Evolutionary conservation across 2,113 vertebrate species (phyloP).

Genomic region (Pterocles orientalis): DNA sequence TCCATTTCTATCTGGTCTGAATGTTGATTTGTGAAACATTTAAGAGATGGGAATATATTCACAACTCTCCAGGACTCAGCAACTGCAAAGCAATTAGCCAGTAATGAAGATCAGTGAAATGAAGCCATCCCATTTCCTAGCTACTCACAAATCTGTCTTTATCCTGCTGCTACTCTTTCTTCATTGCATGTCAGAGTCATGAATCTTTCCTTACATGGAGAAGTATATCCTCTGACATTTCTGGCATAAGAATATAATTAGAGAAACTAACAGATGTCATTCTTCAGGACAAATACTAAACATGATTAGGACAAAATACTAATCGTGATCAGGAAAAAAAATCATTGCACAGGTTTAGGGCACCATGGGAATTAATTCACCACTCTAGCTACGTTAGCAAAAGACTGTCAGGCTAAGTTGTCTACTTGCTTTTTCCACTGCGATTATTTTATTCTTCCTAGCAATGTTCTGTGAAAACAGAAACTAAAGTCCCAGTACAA

Average conservation of each 20-base stretch:
- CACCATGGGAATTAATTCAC: background rate
- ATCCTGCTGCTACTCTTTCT: background rate
- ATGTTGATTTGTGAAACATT: background rate
- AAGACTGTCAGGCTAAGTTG: background rate
- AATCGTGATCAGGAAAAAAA: background rate
- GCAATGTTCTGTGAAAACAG: background rate
- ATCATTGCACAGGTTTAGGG: background rate
- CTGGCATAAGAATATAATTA: background rate
- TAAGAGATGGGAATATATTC: background rate
- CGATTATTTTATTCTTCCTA: background rate
- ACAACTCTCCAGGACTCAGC: background rate
- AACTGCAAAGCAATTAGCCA: conserved; percentile 28
- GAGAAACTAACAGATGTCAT: background rate
- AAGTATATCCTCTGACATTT: background rate
- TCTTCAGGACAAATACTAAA: conserved; percentile 6
- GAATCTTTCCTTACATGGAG: background rate
- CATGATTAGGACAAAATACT: background rate
- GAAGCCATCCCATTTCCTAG: background rate
- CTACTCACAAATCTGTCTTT: background rate
- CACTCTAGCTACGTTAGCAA: background rate
- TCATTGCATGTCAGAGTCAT: background rate
- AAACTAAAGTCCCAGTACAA: background rate
- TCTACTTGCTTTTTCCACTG: background rate
- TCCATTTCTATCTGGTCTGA: background rate
- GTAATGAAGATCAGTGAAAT: conserved; percentile 36